phyloP scores from a whole-genome alignment of 2,888 invertebrate genomes.

The Drosophila macrospina region DNA sequence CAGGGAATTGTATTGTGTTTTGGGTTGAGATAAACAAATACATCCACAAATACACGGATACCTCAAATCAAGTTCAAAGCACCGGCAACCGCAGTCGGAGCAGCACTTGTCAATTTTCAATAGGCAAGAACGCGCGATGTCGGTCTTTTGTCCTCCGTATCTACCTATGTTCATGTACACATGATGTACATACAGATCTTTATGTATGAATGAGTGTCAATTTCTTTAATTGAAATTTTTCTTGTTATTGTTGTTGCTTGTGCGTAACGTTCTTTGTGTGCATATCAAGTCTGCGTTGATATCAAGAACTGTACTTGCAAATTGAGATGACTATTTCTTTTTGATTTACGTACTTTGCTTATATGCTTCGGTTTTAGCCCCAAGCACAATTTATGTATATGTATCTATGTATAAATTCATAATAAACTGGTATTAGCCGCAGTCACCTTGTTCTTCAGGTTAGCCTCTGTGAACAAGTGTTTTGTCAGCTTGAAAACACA shows the following conservation, averaged over 20 bases:
- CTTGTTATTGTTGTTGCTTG: slow-evolving; percentile 16
- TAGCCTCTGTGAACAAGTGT: slow-evolving; percentile 45
- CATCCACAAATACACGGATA: slow-evolving; percentile 47
- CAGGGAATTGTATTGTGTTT: slow-evolving; percentile 56
- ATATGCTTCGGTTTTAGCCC: slow-evolving; percentile 6
- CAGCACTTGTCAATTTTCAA: slow-evolving; percentile 50
- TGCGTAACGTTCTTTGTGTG: slow-evolving; percentile 10
- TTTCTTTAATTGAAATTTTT: slow-evolving; percentile 53
- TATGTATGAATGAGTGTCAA: slow-evolving; percentile 31
- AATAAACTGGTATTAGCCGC: slow-evolving; percentile 46
- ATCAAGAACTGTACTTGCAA: slow-evolving; percentile 9
- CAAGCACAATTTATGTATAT: slow-evolving; percentile 3
- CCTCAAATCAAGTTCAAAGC: slow-evolving; percentile 72
- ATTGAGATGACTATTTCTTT: slow-evolving; percentile 17
- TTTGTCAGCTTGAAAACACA: slow-evolving; percentile 16
- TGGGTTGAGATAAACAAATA: slow-evolving; percentile 20
- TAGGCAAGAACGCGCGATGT: slow-evolving; percentile 30
- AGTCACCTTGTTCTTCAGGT: slow-evolving; percentile 33
- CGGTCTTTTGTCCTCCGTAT: slow-evolving; percentile 61
- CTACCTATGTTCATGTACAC: slow-evolving; percentile 13
- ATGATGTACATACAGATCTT: slow-evolving; percentile 4
- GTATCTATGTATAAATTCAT: not conserved
- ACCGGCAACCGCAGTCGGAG: slow-evolving; percentile 39
- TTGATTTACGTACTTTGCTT: slow-evolving; percentile 29
- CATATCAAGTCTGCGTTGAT: slow-evolving; percentile 9